These are phyloP conservation scores for Chaenogobius annularis DNA, from an alignment of 2,113 vertebrate genomes.

Conservation along the genomic window DNA sequence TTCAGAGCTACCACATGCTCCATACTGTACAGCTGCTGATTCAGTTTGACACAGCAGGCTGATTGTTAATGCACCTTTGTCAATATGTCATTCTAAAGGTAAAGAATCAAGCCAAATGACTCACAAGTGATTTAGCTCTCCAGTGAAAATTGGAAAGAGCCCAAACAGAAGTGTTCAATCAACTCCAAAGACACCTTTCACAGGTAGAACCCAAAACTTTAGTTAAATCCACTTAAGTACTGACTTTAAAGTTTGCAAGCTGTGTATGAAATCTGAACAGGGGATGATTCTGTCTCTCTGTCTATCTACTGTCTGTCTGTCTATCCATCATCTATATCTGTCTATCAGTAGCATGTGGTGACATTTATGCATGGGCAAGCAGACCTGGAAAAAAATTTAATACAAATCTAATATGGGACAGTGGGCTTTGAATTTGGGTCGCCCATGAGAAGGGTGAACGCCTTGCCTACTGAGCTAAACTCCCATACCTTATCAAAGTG, in stretches of 20 bases:
- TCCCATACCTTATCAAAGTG: too few species aligned
- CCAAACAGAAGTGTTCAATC: conserved; percentile 25
- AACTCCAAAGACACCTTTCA: conserved; percentile 9
- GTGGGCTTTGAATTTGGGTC: too few species aligned
- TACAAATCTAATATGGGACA: too few species aligned
- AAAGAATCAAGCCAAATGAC: conserved; percentile 4
- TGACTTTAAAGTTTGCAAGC: conserved; percentile 10
- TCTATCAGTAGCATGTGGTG: too few species aligned
- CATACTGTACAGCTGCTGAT: conserved; percentile 19
- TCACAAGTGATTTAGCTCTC: conserved; percentile 9
- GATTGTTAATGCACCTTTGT: conserved; percentile 24
- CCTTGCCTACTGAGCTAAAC: too few species aligned
- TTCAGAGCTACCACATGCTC: conserved; percentile 36
- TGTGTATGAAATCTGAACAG: conserved; percentile 4
- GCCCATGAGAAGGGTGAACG: too few species aligned
- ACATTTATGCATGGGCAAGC: too few species aligned
- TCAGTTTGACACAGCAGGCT: conserved; percentile 22
- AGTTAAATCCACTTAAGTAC: conserved; percentile 27
- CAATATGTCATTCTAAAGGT: conserved; percentile 24
- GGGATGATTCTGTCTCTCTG: too few species aligned
- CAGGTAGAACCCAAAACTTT: conserved; percentile 14
- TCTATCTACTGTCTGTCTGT: too few species aligned
- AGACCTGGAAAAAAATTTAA: too few species aligned
- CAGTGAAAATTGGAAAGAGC: conserved; percentile 30
- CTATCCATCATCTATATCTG: too few species aligned